Percentiles rank a stretch among this genome's conserved stretches.
These are phyloP conservation scores for Pachliopta kotzebuea DNA, from an alignment of 2,888 invertebrate species.

Conservation along the genomic window DNA sequence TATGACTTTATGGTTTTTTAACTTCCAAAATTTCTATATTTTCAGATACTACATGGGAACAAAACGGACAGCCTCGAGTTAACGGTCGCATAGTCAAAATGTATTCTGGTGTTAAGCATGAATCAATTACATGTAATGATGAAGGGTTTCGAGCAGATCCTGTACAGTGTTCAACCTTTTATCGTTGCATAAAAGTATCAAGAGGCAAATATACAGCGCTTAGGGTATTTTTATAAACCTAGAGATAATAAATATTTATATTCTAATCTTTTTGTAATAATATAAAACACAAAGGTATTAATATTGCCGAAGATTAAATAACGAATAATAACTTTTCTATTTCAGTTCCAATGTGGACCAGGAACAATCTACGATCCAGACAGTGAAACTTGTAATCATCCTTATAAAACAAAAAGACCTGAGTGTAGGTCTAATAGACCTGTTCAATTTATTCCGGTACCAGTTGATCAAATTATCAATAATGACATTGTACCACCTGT, in stretches of 20 bases:
- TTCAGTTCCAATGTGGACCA: slow-evolving; percentile 86
- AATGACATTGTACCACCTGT: slow-evolving; percentile 67
- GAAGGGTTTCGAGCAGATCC: slow-evolving; percentile 88
- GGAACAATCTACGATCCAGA: slow-evolving; percentile 88
- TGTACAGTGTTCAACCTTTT: slow-evolving; percentile 86
- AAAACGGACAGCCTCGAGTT: slow-evolving; percentile 34
- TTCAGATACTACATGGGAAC: slow-evolving; percentile 14
- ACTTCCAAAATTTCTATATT: background rate
- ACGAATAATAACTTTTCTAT: slow-evolving; percentile 30
- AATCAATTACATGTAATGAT: slow-evolving; percentile 77
- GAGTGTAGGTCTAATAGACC: slow-evolving; percentile 79
- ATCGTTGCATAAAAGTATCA: slow-evolving; percentile 85
- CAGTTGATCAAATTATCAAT: slow-evolving; percentile 44
- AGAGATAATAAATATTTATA: too few relatives aligned
- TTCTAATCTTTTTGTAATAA: background rate
- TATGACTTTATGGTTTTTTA: background rate
- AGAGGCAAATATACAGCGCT: slow-evolving; percentile 79
- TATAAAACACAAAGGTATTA: background rate
- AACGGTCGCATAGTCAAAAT: slow-evolving; percentile 61
- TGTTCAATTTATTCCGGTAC: slow-evolving; percentile 26
- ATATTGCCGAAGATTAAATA: too few relatives aligned
- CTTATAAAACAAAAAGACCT: slow-evolving; percentile 83
- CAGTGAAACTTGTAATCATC: slow-evolving; percentile 85
- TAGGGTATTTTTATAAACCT: slow-evolving; percentile 49
- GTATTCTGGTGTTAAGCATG: slow-evolving; percentile 57